These are phyloP conservation scores for Rutpela maculata DNA, from an alignment of 2,888 invertebrate species.

Conservation along the genomic window DNA sequence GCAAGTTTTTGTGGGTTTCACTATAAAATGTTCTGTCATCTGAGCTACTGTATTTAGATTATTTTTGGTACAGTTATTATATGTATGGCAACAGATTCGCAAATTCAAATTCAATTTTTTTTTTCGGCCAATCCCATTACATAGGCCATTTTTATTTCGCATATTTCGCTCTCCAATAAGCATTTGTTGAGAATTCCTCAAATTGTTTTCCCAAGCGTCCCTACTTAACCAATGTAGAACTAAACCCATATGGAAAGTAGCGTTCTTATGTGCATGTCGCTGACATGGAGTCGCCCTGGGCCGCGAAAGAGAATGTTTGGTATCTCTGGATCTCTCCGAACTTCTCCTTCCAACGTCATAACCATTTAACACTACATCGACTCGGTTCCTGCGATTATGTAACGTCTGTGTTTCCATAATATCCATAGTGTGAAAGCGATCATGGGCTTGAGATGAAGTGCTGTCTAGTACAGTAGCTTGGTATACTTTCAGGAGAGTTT, in stretches of 20 bases:
- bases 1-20: too few species aligned
- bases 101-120: too few species aligned
- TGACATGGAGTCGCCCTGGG: not conserved
- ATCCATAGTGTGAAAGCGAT: slow-evolving; percentile 12
- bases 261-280: slow-evolving; percentile 5
- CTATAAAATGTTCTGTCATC: too few species aligned
- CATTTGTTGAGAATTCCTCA: slow-evolving; percentile 23
- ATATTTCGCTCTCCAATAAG: too few species aligned
- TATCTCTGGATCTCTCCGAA: slow-evolving; percentile 4
- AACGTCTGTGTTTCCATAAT: slow-evolving; percentile 26
- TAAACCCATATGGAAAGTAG: slow-evolving; percentile 5
- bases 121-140: too few species aligned
- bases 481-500: not conserved
- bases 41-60: too few species aligned
- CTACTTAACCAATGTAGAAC: slow-evolving; percentile 19
- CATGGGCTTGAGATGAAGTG: not conserved
- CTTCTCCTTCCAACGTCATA: slow-evolving; percentile 28
- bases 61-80: too few species aligned
- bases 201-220: slow-evolving; percentile 25
- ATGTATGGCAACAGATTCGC: too few species aligned
- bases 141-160: too few species aligned
- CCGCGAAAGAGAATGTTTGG: not conserved
- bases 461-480: not conserved
- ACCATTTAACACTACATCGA: slow-evolving; percentile 41
- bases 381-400: slow-evolving; percentile 21